Evolutionary conservation across 2,888 invertebrate species (phyloP), one percentile per base, ranked within the genome.

Genomic region (Rutpela maculata): DNA sequence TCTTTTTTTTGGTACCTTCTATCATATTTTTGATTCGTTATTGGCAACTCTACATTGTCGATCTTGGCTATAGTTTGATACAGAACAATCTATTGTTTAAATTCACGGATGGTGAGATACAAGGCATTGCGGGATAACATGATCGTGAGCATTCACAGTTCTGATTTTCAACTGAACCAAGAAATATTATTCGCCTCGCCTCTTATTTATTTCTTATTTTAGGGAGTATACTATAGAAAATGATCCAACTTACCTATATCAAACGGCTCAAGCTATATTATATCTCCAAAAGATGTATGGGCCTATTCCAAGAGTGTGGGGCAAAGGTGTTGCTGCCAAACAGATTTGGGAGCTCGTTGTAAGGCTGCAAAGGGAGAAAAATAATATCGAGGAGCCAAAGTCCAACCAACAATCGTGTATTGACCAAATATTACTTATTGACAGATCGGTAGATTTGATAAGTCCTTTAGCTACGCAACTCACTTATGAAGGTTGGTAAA

Each of bases 381-480:
- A 83, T 69, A 84, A 81, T 19, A 92, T 91, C 59, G 92, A 93
- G 74, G 78, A 80, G 38, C 55, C 70, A 60, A 84, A 84, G 75
- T 81, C 80, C n/a, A 85, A 84, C 74, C 85, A 87, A 67, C 76
- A 83, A 80, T 89, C 89, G 26, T 87, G 85, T 74, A 97, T 99
- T 65, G 98, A 99, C 88, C 96, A 96, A 88, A 91, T 99, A 76
- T 91, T 99, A 9, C 90, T 99, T 63, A 90, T 99, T 0, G 99
- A 99, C 90, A 92, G 99, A 31, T 94, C 95, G 60, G 93, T 98
- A 3, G 99, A 99, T 91, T 93, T 98, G 72, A 92, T 99, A 66
- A 96, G 98, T 65, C 97, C 98, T 0, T 91, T 99, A 85, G 94
- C 97, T 0, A 98, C 98, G 0, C 99, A 99, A 87, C 92, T 99